phyloP scores from a whole-genome alignment of 2,797 vertebrate species.

The Ptychadena robeensis region DNA sequence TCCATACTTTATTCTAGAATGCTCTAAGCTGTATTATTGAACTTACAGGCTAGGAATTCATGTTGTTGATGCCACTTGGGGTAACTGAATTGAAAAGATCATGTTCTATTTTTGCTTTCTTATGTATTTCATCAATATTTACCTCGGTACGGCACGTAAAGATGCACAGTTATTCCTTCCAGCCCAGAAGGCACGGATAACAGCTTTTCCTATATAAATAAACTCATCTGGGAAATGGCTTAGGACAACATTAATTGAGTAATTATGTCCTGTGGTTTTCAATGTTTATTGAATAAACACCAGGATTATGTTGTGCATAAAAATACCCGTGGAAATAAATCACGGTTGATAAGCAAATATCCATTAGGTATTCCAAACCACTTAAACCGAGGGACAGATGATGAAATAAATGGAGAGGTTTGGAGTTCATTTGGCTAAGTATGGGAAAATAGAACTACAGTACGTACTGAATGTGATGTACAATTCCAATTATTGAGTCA shows the following conservation, averaged over 20 bases:
- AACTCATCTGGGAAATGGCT: constrained; percentile 36
- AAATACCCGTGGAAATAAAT: constrained; percentile 19
- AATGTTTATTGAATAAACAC: constrained; percentile 48
- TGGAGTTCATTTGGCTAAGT: neutral
- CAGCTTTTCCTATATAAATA: constrained; percentile 32
- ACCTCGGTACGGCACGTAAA: neutral
- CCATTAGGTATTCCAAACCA: constrained; percentile 24
- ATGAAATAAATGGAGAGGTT: constrained; percentile 5
- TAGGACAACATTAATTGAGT: constrained; percentile 42
- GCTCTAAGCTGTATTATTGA: no score
- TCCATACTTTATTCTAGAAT: no score
- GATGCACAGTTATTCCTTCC: neutral
- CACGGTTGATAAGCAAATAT: constrained; percentile 6
- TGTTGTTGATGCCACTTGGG: no score
- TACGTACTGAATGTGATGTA: neutral
- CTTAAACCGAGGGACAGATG: neutral
- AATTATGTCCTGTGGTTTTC: constrained; percentile 50
- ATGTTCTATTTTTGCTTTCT: neutral
- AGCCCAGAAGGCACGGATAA: constrained; percentile 12
- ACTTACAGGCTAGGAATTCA: no score
- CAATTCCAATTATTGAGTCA: neutral
- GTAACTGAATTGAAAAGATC: neutral
- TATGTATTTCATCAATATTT: neutral
- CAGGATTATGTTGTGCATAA: constrained; percentile 25
- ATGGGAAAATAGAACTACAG: neutral